Base-by-base conservation (phyloP, 2,888 invertebrate genomes). In the Nymphalis urticae region DNA sequence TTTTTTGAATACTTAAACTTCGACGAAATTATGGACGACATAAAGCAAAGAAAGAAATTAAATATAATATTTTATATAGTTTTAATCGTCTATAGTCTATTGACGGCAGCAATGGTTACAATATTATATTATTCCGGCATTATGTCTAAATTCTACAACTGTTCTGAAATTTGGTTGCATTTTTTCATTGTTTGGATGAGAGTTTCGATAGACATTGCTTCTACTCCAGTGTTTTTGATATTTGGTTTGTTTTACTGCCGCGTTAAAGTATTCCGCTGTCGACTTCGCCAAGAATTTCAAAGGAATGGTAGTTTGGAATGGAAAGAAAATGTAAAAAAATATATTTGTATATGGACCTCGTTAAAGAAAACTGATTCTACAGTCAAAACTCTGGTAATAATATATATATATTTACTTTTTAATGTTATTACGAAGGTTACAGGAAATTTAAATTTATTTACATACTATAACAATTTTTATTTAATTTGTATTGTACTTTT, bases 241-340 rank as follows among this genome's bases (percentile, higher is more conserved):
- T 50, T 68, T 21, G 50, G 27, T 2, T 27, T 68, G 19, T 68
- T 68, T 16, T 68, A 68, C n/a, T 68, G 58, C n/a, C 67, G 67
- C 16, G 13, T 68, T 27, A 21, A 62, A 48, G 42, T 62, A n/a
- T 63, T 68, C 24, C 51, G 51, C 24, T 7, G 27, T 13, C 62
- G 24, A 58, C 7, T 63, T 4, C 56, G 56, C 2, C 19, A 19
- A 24, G n/a, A 58, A 64, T 32, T 53, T 13, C n/a, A 5, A 13
- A 53, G 48, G 17, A 48, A 61, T 10, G 48, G 48, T 10, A 1
- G 10, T 0, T 48, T 48, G 9, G 24, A 48, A 2, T n/a, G 48
- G 27, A 48, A 48, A 10, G 48, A 48, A 16, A 48, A 48, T 27
- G 61, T n/a, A 61, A 9, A 13, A 19, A 51, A 19, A 21, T 51